Base-by-base conservation (phyloP, 2,888 invertebrate genomes). In the Stomorhina lunata region DNA sequence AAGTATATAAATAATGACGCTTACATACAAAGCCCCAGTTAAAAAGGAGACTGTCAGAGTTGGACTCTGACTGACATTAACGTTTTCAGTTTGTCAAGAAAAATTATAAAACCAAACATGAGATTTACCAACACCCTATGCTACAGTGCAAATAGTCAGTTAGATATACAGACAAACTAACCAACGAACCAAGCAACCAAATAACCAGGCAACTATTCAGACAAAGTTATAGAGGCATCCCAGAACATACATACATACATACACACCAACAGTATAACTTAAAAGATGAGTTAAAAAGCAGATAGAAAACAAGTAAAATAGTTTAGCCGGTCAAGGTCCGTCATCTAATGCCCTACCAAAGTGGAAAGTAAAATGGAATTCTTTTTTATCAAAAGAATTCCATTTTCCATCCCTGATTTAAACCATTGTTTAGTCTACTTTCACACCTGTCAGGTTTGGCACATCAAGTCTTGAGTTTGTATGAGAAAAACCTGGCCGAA, bases 1-100 rank as follows among this genome's bases (percentile, higher is more conserved):
- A n/a, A n/a, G 45, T 48, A 20, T 12, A 12, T 17, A 50, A 50
- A 34, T 6, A 66, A 5, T n/a, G 7, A 65, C 32, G 10, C 4
- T 29, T 15, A 45, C 7, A 29, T 12, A 22, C 22, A 32, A 0
- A 53, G 15, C n/a, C 7, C 12, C 5, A 53, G n/a, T 15, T 15
- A 7, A 9, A 15, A 2, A 53, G 40, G 10, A 53, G 34, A 50
- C 32, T 45, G 22, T 45, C 29, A 43, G 29, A 27, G 27, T 10
- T 53, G 37, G 37, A 37, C n/a, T 37, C n/a, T 37, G 37, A 12
- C 37, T 68, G 37, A 37, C 37, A 43, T n/a, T n/a, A 57, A 57
- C 22, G 20, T 55, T 55, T 73, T 63, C 40, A 63, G 37, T 53
- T 40, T 65, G 53, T 55, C 55, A 53, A 15, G 4, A 22, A 73